Evolutionary conservation across 2,797 vertebrate species (phyloP).

Genomic region (Tenualosa ilisha): DNA sequence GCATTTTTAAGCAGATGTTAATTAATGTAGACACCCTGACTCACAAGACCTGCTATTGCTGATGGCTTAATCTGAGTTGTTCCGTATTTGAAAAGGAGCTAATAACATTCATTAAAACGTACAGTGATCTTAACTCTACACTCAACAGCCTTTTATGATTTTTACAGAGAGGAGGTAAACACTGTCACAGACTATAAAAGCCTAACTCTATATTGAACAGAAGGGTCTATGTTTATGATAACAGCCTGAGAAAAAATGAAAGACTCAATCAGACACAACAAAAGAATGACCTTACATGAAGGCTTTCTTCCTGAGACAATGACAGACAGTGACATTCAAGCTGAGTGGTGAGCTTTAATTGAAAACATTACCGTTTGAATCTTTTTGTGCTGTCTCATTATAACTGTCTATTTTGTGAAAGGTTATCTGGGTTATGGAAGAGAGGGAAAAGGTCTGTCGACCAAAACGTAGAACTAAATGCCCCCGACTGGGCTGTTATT

Average conservation of each 20-base stretch:
- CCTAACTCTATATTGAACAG: not conserved
- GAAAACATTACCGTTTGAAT: not conserved
- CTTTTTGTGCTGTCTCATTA: not conserved
- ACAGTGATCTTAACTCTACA: not conserved
- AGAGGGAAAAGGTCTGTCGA: not conserved
- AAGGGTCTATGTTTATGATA: not conserved
- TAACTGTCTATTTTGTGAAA: slow-evolving; percentile 1
- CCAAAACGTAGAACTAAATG: not conserved
- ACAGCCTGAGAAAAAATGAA: not conserved
- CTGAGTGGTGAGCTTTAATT: not conserved
- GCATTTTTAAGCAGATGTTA: too few species aligned
- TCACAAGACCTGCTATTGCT: too few species aligned
- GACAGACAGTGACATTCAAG: not conserved
- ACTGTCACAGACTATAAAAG: not conserved
- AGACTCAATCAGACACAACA: not conserved
- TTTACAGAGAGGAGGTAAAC: too few species aligned
- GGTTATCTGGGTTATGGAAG: not conserved
- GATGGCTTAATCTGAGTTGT: too few species aligned
- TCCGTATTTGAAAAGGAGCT: too few species aligned
- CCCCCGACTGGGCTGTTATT: too few species aligned
- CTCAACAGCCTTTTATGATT: too few species aligned
- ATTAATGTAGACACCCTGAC: too few species aligned
- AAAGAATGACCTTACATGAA: not conserved
- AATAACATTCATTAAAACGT: too few species aligned
- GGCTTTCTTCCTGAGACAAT: not conserved